These are phyloP conservation scores for Notothenia rossii DNA, from an alignment of 2,113 vertebrate genomes.

Conservation along the genomic window DNA sequence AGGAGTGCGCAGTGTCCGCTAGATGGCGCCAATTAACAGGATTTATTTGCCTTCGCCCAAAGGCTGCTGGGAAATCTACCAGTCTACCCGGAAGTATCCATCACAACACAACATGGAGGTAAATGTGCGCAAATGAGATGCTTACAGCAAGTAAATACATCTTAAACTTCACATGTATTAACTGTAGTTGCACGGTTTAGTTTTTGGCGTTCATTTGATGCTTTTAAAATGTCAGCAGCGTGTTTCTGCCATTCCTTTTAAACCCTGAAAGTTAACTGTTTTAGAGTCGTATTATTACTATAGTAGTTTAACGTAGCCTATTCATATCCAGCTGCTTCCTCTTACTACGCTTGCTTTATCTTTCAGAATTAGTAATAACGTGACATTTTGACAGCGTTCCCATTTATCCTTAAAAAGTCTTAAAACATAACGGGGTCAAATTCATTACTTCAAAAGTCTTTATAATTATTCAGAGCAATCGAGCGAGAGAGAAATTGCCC, in stretches of 20 bases:
- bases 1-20: background rate
- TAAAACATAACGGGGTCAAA: too few relatives aligned
- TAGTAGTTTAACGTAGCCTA: fast-evolving
- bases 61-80: slow-evolving; percentile 56
- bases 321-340: background rate
- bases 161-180: background rate
- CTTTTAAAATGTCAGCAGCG: background rate
- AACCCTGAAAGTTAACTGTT: background rate
- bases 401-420: too few relatives aligned
- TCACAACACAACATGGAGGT: background rate
- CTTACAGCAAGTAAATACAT: fast-evolving
- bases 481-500: too few relatives aligned
- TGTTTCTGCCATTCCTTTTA: background rate
- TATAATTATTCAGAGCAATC: too few relatives aligned
- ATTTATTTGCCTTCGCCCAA: background rate
- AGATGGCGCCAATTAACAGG: background rate
- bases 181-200: background rate
- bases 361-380: background rate
- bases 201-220: background rate
- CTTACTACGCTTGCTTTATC: background rate
- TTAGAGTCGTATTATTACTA: background rate
- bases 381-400: too few relatives aligned
- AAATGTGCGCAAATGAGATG: background rate
- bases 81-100: background rate
- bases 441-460: too few relatives aligned